Conservation (phyloP, 2,797 vertebrate genomes). For the Rhinophrynus dorsalis region DNA sequence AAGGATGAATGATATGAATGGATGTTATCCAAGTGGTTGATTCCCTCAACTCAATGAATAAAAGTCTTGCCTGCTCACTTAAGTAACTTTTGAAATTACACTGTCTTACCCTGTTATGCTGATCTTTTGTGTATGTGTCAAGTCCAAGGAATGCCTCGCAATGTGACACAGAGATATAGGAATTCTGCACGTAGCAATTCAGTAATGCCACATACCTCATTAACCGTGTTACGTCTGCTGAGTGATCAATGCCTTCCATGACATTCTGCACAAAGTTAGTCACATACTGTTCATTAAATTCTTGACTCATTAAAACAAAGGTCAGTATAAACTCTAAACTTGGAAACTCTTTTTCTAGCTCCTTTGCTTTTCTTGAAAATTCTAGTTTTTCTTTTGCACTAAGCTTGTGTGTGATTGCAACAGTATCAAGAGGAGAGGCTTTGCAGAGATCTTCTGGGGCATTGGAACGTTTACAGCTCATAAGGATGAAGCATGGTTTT, state of each 20-base stretch:
- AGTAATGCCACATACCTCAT: slow-evolving; percentile 78
- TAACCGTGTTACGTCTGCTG: slow-evolving; percentile 63
- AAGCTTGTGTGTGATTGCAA: slow-evolving; percentile 79
- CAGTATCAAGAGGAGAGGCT: slow-evolving; percentile 69
- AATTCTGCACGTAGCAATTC: slow-evolving; percentile 78
- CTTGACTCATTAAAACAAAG: slow-evolving; percentile 80
- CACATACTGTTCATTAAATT: slow-evolving; percentile 67
- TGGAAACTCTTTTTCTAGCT: slow-evolving; percentile 58
- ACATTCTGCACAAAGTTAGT: slow-evolving; percentile 69
- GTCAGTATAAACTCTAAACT: slow-evolving; percentile 72
- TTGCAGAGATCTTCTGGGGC: slow-evolving; percentile 71
- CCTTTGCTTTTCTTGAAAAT: slow-evolving; percentile 67
- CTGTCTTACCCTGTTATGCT: slow-evolving; percentile 53
- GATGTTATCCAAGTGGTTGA: slow-evolving; percentile 70
- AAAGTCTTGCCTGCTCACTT: slow-evolving; percentile 70
- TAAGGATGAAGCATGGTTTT: slow-evolving; percentile 72
- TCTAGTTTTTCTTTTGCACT: slow-evolving; percentile 67
- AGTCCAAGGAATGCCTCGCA: slow-evolving; percentile 75
- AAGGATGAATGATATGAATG: slow-evolving; percentile 77
- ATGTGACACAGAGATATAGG: slow-evolving; percentile 78
- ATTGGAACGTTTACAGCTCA: slow-evolving; percentile 74
- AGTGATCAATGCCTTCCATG: slow-evolving; percentile 67
- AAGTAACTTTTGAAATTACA: slow-evolving; percentile 68
- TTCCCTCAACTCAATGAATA: slow-evolving; percentile 79
- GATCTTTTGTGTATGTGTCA: slow-evolving; percentile 42